A percentile compares a stretch with the other conserved stretches of the same genome.
phyloP scores from a whole-genome alignment of 2,888 invertebrate species.

The Spialia ferax region DNA sequence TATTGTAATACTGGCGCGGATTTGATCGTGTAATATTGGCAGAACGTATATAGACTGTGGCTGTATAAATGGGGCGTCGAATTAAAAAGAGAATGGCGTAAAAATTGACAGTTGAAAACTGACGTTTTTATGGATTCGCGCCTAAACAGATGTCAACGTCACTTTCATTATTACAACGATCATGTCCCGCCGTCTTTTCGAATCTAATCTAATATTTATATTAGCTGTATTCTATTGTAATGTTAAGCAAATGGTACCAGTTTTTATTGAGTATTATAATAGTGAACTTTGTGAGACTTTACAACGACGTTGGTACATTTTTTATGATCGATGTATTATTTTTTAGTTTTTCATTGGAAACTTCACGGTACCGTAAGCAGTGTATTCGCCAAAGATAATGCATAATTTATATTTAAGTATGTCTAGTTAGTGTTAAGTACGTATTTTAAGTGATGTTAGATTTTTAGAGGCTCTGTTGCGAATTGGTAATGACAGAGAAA shows the following conservation, averaged over 20 bases:
- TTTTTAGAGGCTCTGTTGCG: constrained; percentile 20
- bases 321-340: constrained; percentile 57
- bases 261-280: constrained; percentile 79
- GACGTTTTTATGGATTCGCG: constrained; percentile 37
- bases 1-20: constrained; percentile 40
- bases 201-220: constrained; percentile 37
- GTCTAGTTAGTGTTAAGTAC: constrained; percentile 55
- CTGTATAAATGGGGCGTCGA: background rate
- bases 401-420: constrained; percentile 77
- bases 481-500: constrained; percentile 9
- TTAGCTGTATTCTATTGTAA: constrained; percentile 59
- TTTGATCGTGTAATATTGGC: constrained; percentile 30
- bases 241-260: constrained; percentile 73
- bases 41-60: background rate
- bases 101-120: constrained; percentile 40
- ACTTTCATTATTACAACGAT: constrained; percentile 18
- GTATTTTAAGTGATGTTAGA: constrained; percentile 21
- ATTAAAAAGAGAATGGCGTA: constrained; percentile 22
- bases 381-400: constrained; percentile 86
- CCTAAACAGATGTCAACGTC: constrained; percentile 36
- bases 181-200: constrained; percentile 31
- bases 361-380: constrained; percentile 77
- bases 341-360: constrained; percentile 57
- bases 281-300: constrained; percentile 81
- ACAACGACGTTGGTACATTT: constrained; percentile 80